Conservation (phyloP, 2,888 invertebrate species). For the Polylopha cassiicola region DNA sequence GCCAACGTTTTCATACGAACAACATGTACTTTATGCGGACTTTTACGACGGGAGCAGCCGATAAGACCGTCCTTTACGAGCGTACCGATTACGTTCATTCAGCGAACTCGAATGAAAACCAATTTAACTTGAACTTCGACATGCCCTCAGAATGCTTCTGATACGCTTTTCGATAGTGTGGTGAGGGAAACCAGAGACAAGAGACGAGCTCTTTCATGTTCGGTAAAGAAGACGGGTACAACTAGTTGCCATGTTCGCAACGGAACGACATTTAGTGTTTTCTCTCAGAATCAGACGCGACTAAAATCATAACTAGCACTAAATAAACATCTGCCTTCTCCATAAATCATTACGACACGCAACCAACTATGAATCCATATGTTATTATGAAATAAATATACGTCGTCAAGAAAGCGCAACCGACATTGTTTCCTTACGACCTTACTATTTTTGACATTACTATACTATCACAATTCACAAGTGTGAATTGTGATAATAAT, state of each 20-base stretch:
- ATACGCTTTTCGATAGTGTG: slow-evolving; percentile 4
- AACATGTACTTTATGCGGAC: slow-evolving; percentile 44
- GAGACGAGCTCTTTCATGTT: slow-evolving; percentile 2
- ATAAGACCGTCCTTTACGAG: slow-evolving; percentile 50
- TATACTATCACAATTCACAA: too few species aligned
- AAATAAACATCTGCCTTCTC: slow-evolving; percentile 11
- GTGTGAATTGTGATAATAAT: too few species aligned
- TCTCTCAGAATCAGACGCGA: slow-evolving; percentile 15
- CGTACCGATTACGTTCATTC: slow-evolving; percentile 46
- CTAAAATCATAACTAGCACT: slow-evolving; percentile 11
- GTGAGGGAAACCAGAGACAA: not conserved
- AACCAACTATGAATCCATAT: too few species aligned
- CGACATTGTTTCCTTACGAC: too few species aligned
- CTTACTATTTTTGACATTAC: too few species aligned
- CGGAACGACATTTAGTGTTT: slow-evolving; percentile 19
- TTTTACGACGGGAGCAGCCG: slow-evolving; percentile 50
- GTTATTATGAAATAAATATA: too few species aligned
- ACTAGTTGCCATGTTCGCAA: slow-evolving; percentile 14
- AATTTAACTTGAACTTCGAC: slow-evolving; percentile 23
- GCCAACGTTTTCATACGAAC: slow-evolving; percentile 45
- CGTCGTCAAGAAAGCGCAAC: too few species aligned
- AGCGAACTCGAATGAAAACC: slow-evolving; percentile 32
- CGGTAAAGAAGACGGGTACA: slow-evolving; percentile 11
- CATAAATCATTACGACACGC: too few species aligned
- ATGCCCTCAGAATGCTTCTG: slow-evolving; percentile 12